These are phyloP conservation scores for Dioctria rufipes DNA, from an alignment of 2,888 invertebrate genomes.

Conservation along the genomic window DNA sequence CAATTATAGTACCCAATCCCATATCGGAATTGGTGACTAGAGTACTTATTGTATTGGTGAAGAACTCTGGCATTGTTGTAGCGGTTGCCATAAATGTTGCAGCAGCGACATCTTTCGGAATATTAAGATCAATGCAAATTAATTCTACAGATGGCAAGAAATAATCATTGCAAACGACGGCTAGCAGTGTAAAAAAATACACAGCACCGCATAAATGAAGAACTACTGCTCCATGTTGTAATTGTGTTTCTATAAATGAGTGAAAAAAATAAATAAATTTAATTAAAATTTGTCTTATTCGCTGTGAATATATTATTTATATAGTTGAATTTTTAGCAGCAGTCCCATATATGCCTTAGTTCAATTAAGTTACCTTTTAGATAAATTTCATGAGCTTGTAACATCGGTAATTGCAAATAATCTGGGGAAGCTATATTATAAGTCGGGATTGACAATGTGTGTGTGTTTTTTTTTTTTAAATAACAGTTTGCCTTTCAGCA, in stretches of 20 bases:
- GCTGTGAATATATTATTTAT: neutral
- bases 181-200: conserved; percentile 89
- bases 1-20: conserved; percentile 90
- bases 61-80: conserved; percentile 94
- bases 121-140: conserved; percentile 85
- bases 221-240: conserved; percentile 83
- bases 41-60: conserved; percentile 91
- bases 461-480: no score
- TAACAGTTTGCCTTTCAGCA: no score
- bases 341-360: neutral
- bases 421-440: neutral
- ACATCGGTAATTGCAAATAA: neutral
- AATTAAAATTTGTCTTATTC: neutral
- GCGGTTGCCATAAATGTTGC: conserved; percentile 98
- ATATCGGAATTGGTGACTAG: conserved; percentile 87
- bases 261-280: conserved; percentile 5
- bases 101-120: conserved; percentile 92
- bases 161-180: conserved; percentile 92
- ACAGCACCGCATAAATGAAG: conserved; percentile 83
- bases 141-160: conserved; percentile 91
- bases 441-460: no score
- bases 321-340: neutral
- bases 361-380: neutral
- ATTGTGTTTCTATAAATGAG: conserved; percentile 76
- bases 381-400: neutral